Evolutionary conservation across 1,140 invertebrate genomes (phyloP), one percentile per base, ranked within the genome.

Genomic region (Cyrtorhinus lividipennis): DNA sequence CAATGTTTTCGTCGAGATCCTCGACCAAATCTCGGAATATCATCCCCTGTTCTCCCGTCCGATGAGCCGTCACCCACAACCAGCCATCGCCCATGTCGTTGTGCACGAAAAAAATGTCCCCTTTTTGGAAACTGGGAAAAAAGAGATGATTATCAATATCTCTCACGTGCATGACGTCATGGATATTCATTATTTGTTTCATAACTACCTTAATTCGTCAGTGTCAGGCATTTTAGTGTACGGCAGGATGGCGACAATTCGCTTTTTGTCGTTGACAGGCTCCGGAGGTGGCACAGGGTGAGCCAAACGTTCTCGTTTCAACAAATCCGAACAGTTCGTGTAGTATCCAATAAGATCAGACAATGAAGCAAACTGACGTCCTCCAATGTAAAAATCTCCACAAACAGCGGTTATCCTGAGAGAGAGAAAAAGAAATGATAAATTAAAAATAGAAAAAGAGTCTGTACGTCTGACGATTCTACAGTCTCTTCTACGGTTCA

Each of bases 201-300:
- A 78, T 97, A 94, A 0, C 93, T 96, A n/a, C n/a, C n/a, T n/a
- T n/a, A n/a, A n/a, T n/a, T n/a, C n/a, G n/a, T n/a, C n/a, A n/a
- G n/a, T n/a, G 70, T 98, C 94, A 3, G 93, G 90, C 89, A 97
- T 95, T 78, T 95, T 94, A 24, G 91, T 95, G 72, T 97, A 98
- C 5, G 95, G 93, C 62, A 97, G 78, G 71, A 95, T 94, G 2
- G 94, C 93, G 12, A 97, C 89, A 67, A 86, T 82, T 75, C 89
- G 82, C 75, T 95, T 91, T 73, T 94, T 92, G 75, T 95, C 92
- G 74, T 95, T 94, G 1, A 95, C 92, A 61, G 92, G 92, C 77
- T 97, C 93, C 61, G 93, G 92, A 10, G 94, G 94, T 60, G 92
- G 82, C n/a, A 94, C 90, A 13, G 95, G 93, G 73, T 90, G 82